Evolutionary conservation across 1,140 invertebrate genomes (phyloP).

Genomic region (Chironomus tepperi): DNA sequence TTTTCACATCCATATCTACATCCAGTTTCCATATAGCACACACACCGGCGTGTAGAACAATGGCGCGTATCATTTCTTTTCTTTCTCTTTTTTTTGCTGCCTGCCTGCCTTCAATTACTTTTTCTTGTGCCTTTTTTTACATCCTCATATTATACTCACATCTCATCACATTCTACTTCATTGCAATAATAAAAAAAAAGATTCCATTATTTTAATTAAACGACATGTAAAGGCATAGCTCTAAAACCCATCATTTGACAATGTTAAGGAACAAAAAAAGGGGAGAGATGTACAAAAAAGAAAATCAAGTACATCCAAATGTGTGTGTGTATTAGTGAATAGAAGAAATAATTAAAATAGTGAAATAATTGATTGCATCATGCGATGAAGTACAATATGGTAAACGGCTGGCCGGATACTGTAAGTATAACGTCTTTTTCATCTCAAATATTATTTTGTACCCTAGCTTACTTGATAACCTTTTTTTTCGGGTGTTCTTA

Average conservation of each 20-base stretch:
- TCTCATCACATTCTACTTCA: background rate
- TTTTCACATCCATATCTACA: too few species aligned
- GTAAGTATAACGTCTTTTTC: conserved; percentile 10
- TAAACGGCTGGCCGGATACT: background rate
- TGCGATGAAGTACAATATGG: background rate
- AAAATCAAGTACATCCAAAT: background rate
- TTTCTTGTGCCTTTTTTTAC: too few species aligned
- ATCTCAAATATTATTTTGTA: background rate
- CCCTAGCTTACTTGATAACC: background rate
- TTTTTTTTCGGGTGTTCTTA: background rate
- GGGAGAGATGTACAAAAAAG: background rate
- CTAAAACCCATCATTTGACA: too few species aligned
- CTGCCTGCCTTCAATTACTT: too few species aligned
- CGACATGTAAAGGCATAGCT: background rate
- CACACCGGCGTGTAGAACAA: background rate
- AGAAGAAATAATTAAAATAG: background rate
- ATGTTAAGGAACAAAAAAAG: too few species aligned
- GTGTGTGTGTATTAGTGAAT: background rate
- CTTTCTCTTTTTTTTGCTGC: background rate
- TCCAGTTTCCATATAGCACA: too few species aligned
- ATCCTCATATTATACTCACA: too few species aligned
- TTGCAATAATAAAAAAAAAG: conserved; percentile 1
- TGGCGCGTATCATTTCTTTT: conserved; percentile 1
- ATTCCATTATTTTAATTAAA: conserved; percentile 24
- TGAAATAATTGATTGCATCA: conserved; percentile 14